Evolutionary conservation across 2,888 invertebrate species (phyloP).

Genomic region (Andrena bicolor): DNA sequence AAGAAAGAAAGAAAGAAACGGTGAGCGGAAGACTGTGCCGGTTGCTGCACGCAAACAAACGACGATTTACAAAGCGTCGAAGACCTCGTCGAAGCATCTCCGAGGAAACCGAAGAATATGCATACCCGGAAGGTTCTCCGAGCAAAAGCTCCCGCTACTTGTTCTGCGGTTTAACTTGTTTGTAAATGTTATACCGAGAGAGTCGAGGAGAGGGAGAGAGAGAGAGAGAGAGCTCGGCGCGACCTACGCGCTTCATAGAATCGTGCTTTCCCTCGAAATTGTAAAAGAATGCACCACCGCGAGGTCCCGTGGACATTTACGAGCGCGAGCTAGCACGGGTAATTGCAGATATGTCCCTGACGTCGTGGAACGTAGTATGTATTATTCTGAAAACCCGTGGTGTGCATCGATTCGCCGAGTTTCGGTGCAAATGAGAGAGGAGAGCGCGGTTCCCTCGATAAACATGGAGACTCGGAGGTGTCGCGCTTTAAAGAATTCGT

Average conservation of each 20-base stretch:
- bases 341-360: conserved; percentile 3
- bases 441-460: conserved; percentile 8
- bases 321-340: not conserved
- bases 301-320: not conserved
- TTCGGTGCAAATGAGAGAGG: conserved; percentile 21
- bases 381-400: not conserved
- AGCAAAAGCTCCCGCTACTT: conserved; percentile 10
- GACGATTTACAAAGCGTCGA: conserved; percentile 72
- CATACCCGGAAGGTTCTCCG: conserved; percentile 18
- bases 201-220: not conserved
- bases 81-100: conserved; percentile 42
- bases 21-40: conserved; percentile 26
- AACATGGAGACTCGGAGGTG: conserved; percentile 35
- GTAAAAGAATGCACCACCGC: not conserved
- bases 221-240: not conserved
- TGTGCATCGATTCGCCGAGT: not conserved
- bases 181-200: not conserved
- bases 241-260: conserved; percentile 1
- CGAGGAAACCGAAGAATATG: conserved; percentile 42
- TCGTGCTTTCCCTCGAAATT: conserved; percentile 1
- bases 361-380: not conserved
- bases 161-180: conserved; percentile 26
- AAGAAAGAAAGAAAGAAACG: conserved; percentile 26
- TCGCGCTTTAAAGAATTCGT: conserved; percentile 34
- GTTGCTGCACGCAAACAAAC: conserved; percentile 65